A percentile compares a stretch with the other conserved stretches of the same genome.
These are phyloP conservation scores for Oryzias dopingdopingensis DNA, from an alignment of 2,797 vertebrate genomes.

Conservation along the genomic window DNA sequence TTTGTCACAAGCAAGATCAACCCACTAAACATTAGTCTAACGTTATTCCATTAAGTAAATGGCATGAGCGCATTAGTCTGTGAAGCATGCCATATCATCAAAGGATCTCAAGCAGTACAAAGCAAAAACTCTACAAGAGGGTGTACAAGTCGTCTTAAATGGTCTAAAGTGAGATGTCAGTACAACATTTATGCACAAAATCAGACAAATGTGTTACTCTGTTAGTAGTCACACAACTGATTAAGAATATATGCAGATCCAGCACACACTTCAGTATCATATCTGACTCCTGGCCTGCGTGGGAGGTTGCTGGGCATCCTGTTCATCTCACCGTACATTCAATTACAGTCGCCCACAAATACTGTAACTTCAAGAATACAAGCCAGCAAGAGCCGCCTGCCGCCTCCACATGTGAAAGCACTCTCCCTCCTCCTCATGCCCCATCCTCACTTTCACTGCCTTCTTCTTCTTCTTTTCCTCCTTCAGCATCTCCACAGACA, in stretches of 20 bases:
- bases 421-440: slow-evolving; percentile 51
- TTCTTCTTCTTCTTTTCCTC: slow-evolving; percentile 24
- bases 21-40: slow-evolving; percentile 46
- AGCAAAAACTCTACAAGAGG: slow-evolving; percentile 14
- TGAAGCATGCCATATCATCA: slow-evolving; percentile 27
- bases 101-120: slow-evolving; percentile 16
- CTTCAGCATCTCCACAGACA: slow-evolving; percentile 41
- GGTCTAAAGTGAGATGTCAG: slow-evolving; percentile 2
- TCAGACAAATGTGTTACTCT: slow-evolving; percentile 28
- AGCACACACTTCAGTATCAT: slow-evolving; percentile 25
- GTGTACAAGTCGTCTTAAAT: background rate
- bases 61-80: slow-evolving; percentile 29
- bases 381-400: slow-evolving; percentile 63
- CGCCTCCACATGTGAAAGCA: slow-evolving; percentile 53
- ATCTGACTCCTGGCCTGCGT: slow-evolving; percentile 58
- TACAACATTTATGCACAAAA: slow-evolving; percentile 30
- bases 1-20: slow-evolving; percentile 31
- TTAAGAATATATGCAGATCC: slow-evolving; percentile 38
- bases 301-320: slow-evolving; percentile 60
- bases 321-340: slow-evolving; percentile 70
- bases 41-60: slow-evolving; percentile 46
- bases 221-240: slow-evolving; percentile 38
- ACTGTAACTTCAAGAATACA: slow-evolving; percentile 54
- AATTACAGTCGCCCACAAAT: slow-evolving; percentile 71
- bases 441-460: slow-evolving; percentile 38